Percentiles rank a stretch among this genome's conserved stretches.
Evolutionary conservation across 35 echinoderm and acorn worm species (phyloP).

Genomic region (Strongylocentrotus purpuratus): DNA sequence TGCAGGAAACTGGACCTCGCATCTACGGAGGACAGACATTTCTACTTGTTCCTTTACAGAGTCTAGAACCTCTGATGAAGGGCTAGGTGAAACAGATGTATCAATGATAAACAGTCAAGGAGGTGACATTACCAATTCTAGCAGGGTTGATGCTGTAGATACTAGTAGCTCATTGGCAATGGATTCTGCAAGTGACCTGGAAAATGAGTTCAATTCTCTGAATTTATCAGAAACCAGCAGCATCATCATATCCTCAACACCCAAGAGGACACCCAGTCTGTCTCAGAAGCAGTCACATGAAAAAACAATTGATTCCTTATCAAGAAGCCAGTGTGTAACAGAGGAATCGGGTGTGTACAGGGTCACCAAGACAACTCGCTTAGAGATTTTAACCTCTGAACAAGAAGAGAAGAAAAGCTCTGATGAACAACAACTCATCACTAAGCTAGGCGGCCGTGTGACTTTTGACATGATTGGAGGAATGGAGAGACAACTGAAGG

Average conservation of each 20-base stretch:
- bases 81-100: background rate
- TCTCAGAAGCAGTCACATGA: background rate
- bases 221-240: conserved; percentile 19
- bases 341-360: conserved; percentile 53
- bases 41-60: conserved; percentile 4
- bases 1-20: background rate
- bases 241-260: conserved; percentile 29
- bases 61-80: background rate
- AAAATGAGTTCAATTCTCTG: conserved; percentile 9
- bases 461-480: conserved; percentile 91
- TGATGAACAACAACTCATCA: background rate
- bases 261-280: conserved; percentile 2
- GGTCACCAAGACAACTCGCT: conserved; percentile 50
- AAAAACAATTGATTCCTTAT: background rate
- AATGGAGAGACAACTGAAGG: conserved; percentile 77
- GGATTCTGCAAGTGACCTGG: conserved; percentile 33
- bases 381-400: conserved; percentile 16
- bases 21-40: conserved; percentile 14
- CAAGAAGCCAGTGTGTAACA: background rate
- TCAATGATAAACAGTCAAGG: background rate
- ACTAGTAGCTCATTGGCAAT: background rate
- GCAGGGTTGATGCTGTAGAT: background rate
- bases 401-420: conserved; percentile 21
- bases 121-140: background rate
- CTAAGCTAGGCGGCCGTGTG: background rate